Conservation (phyloP, 2,113 vertebrate genomes). For the Xenus cinereus region DNA sequence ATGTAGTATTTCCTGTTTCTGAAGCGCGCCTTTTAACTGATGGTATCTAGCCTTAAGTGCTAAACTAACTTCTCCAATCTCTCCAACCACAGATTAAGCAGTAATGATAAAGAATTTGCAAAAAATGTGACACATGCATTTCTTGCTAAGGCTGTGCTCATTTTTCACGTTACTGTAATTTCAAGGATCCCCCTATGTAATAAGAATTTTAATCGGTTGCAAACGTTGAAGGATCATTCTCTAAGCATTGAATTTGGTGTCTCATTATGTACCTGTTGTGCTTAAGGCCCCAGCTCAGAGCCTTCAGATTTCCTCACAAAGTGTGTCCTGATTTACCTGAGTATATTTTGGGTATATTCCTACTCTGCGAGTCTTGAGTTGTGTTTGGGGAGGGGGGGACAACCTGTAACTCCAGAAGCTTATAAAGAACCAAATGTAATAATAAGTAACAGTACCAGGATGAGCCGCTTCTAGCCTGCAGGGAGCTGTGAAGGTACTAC, state of each 20-base stretch:
- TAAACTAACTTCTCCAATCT: background rate
- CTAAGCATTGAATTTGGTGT: background rate
- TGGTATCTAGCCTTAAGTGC: background rate
- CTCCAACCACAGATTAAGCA: background rate
- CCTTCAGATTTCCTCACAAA: background rate
- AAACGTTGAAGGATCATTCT: background rate
- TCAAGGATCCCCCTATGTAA: background rate
- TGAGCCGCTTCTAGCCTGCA: background rate
- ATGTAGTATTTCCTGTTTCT: constrained; percentile 6
- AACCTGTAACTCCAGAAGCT: background rate
- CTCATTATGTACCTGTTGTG: background rate
- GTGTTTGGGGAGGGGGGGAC: background rate
- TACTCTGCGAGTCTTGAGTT: background rate
- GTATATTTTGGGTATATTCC: background rate
- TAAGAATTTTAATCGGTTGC: background rate
- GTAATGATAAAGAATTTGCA: background rate
- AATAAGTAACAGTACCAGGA: background rate
- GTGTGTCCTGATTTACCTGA: background rate
- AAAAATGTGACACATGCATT: background rate
- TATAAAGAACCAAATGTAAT: background rate
- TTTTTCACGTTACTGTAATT: background rate
- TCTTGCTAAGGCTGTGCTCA: background rate
- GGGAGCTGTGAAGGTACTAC: background rate
- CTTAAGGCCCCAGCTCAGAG: background rate
- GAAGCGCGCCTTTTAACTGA: background rate